Evolutionary conservation across 2,797 vertebrate species (phyloP), one percentile per base, ranked within the genome.

Genomic region (Lagocephalus sceleratus): DNA sequence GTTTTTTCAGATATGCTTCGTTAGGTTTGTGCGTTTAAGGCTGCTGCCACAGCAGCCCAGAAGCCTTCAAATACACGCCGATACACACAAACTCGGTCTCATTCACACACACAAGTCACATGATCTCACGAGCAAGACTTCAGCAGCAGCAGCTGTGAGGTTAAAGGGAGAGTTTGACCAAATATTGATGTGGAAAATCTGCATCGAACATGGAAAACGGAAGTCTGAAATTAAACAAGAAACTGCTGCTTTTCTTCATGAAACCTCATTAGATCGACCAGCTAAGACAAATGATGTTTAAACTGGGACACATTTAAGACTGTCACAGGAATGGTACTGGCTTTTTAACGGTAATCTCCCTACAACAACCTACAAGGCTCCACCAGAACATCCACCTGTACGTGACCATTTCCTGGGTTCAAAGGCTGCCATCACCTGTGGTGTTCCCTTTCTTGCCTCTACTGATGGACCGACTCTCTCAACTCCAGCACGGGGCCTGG

Each of bases 11-110:
- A 81, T 83, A 85, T 83, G 81, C 73, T 69, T 79, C 46, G 66
- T 51, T 61, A 77, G 73, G 58, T 67, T 79, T 86, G 85, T 85
- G 83, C 75, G 73, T 82, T 81, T 78, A 77, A 78, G 73, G 77
- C 75, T 60, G 11, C 73, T 48, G 70, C 54, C 29, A 29, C 47
- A 75, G 66, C 56, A 79, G 74, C 68, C 82, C 56, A 63, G 65
- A 76, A 62, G 50, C 70, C 48, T 80, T 42, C 66, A 14, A 35
- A 56, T 76, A 68, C 60, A 77, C 67, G 68, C 68, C 65, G 22
- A 65, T 68, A 71, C 63, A 78, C 51, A 63, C 54, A 56, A 42
- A 50, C 51, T 26, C 63, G 54, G 25, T 39, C 5, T 32, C 72
- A 64, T 57, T 59, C 59, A 26, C 44, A 54, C 66, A 63, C 59